Base-by-base conservation (phyloP, 2,888 invertebrate species). In the Xestia c-nigrum region DNA sequence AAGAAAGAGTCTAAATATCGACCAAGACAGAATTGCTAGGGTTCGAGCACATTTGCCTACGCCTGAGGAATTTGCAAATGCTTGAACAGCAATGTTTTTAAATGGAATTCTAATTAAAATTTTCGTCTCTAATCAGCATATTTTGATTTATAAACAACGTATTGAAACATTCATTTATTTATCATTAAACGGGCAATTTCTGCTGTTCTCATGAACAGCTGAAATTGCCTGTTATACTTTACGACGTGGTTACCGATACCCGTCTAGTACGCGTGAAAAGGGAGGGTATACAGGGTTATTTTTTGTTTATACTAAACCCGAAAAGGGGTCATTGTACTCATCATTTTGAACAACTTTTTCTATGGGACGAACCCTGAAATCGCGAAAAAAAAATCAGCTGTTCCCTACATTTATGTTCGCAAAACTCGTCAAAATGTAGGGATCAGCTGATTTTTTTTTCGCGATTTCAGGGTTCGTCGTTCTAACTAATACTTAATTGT, bases 31-130 rank as follows among this genome's bases (percentile, higher is more conserved):
- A 76, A 97, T 97, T 77, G 95, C 97, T 75, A 94, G 97, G 79
- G 95, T 98, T 4, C 95, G 98, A 40, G 97, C 98, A 1, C 97
- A 97, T 87, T 98, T 98, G 96, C 98, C 98, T 1, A 97, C 97
- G 0, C 97, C 98, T 1, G 97, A 97, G 70, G 97, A 97, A 70
- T 97, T 98, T 84, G 97, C 97, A 38, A 97, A 97, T 46, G 95
- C 96, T 16, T 95, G 85, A 43, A 69, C 9, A 31, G 66, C 0
- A 19, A 24, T 19, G 16, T 50, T 64, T 12, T 74, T 31, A 40
- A 47, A 21, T 55, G 21, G 12, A 31, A 47, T 24, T 3, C 0
- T 9, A n/a, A 76, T 64, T 65, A 81, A 71, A 80, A 76, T 68
- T 19, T 63, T 19, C 46, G 69, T 64, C 24, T 57, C 50, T 43